These are phyloP conservation scores for Xestoiulus laeticollis DNA, from an alignment of 2,888 invertebrate genomes.

Conservation along the genomic window DNA sequence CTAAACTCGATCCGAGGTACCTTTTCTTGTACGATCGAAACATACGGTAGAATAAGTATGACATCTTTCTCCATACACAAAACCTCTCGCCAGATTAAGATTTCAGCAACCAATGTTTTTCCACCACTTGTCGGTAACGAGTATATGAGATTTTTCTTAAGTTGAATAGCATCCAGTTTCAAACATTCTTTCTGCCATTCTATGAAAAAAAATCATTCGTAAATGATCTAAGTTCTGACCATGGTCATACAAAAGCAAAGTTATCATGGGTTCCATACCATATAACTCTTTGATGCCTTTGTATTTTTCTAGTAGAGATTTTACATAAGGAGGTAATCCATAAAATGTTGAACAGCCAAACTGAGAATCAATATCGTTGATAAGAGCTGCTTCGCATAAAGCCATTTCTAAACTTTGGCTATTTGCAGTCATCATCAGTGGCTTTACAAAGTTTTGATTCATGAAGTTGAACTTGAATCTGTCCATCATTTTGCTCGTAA, in stretches of 20 bases:
- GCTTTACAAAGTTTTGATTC: not conserved
- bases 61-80: conserved; percentile 82
- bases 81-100: conserved; percentile 87
- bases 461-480: not conserved
- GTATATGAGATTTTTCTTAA: conserved; percentile 85
- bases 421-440: not conserved
- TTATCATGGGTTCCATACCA: too few relatives aligned
- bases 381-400: not conserved
- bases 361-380: conserved; percentile 48
- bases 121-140: conserved; percentile 96
- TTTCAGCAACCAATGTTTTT: conserved; percentile 96
- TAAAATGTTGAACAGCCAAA: conserved; percentile 70
- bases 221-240: not conserved
- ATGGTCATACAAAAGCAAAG: not conserved
- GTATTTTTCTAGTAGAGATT: conserved; percentile 75
- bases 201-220: conserved; percentile 62
- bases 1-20: conserved; percentile 65
- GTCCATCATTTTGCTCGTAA: conserved; percentile 6
- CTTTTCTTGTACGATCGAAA: conserved; percentile 97
- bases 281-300: conserved; percentile 84
- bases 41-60: conserved; percentile 90
- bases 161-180: conserved; percentile 75
- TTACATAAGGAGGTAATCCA: conserved; percentile 78
- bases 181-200: conserved; percentile 97
- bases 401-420: conserved; percentile 23